Conservation (phyloP, 2,113 vertebrate species). For the Amphilophus citrinellus region DNA sequence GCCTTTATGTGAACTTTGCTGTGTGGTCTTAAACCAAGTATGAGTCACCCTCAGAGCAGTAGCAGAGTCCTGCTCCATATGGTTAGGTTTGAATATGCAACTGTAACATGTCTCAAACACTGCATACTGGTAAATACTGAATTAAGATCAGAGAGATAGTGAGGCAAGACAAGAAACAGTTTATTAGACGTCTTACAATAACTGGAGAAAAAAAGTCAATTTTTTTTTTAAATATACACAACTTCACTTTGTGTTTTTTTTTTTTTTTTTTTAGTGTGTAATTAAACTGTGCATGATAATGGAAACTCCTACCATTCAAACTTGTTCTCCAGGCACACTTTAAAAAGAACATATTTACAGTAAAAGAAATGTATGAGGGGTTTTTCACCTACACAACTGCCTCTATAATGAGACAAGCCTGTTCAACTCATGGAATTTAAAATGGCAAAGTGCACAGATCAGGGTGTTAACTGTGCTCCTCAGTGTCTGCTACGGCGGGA, state of each 20-base stretch:
- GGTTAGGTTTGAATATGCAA: neutral
- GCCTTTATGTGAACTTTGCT: no score
- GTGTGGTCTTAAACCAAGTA: neutral
- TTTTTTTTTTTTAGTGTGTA: conserved; percentile 80
- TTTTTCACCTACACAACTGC: conserved; percentile 96
- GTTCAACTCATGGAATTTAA: conserved; percentile 99
- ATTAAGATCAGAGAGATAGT: neutral
- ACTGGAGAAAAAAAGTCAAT: conserved; percentile 42
- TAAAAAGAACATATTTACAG: conserved; percentile 95
- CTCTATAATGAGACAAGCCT: conserved; percentile 99
- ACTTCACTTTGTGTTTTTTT: conserved; percentile 71
- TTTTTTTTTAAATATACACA: conserved; percentile 90
- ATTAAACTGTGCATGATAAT: conserved; percentile 87
- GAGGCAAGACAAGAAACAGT: conserved; percentile 72
- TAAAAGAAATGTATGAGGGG: conserved; percentile 59
- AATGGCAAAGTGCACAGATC: conserved; percentile 86
- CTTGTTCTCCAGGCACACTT: conserved; percentile 89
- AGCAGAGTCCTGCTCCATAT: neutral
- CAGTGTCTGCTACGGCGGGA: conserved; percentile 95
- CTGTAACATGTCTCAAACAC: neutral
- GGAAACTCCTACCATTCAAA: conserved; percentile 87
- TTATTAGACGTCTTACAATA: conserved; percentile 94
- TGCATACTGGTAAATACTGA: neutral
- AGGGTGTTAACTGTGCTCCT: conserved; percentile 85
- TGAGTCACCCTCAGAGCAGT: neutral